Base-by-base conservation (phyloP, 2,113 vertebrate species). In the Saiga tatarica region DNA sequence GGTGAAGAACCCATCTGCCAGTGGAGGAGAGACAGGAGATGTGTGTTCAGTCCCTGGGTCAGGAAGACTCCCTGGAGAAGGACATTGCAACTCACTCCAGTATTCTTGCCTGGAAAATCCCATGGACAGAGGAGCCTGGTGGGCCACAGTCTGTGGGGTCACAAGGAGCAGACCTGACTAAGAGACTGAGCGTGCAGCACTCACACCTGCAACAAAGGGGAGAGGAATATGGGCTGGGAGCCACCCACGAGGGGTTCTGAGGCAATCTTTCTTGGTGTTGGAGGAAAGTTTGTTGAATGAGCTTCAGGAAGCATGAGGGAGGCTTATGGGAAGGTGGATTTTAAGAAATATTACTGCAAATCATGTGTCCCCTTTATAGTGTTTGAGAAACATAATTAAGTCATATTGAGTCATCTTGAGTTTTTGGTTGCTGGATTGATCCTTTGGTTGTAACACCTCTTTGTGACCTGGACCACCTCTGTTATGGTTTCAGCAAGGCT, bases 201-300 rank as follows among this genome's bases (percentile, higher is more conserved):
- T 67, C 79, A 30, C 36, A 21, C 0, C n/a, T 23, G 36, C 52
- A 87, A 17, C 30, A 90, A 53, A 67, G 3, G 57, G 16, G 3
- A 25, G 45, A 81, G 71, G 57, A 53, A 92, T 60, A 81, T 9
- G n/a, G 59, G 30, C 2, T 36, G 23, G 53, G 85, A 59, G 14
- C 0, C 10, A 19, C n/a, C 25, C 6, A 15, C 3, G 5, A 47
- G 7, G 47, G 13, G n/a, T 6, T 53, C 4, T 0, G 81, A 74
- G 12, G 28, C 64, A 30, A 16, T 6, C 87, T 91, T 95, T 62
- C 45, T n/a, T 57, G 23, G 16, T 10, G 57, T 53, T 53, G 74
- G 85, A 55, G 28, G 57, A 83, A 23, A 62, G 45, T 14, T 2
- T 3, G 3, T 12, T n/a, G 47, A 15, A 16, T 39, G 50, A 30